phyloP scores from a whole-genome alignment of 2,888 invertebrate species.

The Gisinianus flammeolus region DNA sequence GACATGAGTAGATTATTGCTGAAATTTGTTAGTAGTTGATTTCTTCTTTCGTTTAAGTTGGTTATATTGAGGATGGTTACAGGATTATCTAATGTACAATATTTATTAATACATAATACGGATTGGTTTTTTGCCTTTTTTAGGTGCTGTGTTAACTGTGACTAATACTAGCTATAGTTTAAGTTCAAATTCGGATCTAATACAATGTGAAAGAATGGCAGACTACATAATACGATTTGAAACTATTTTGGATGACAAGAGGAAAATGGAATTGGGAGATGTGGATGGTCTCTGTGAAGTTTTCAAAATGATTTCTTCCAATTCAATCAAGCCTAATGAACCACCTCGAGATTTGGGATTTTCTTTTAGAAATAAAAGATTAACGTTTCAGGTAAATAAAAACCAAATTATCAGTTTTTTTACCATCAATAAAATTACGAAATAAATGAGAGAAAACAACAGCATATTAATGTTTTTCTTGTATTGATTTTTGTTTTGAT shows the following conservation, averaged over 20 bases:
- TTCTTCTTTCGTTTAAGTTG: too few species aligned
- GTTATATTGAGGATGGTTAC: too few species aligned
- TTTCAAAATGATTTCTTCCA: conserved; percentile 47
- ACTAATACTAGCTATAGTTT: conserved; percentile 37
- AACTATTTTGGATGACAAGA: conserved; percentile 49
- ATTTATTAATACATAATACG: too few species aligned
- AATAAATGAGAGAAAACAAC: neutral
- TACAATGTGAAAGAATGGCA: conserved; percentile 45
- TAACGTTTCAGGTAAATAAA: conserved; percentile 51
- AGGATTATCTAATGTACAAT: too few species aligned
- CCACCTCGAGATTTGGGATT: conserved; percentile 55
- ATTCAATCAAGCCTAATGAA: conserved; percentile 50
- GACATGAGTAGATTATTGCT: too few species aligned
- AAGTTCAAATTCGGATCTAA: neutral
- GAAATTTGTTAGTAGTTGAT: too few species aligned
- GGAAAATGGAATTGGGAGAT: conserved; percentile 52
- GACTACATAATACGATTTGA: conserved; percentile 53
- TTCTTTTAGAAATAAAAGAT: conserved; percentile 53
- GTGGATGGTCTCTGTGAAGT: conserved; percentile 55
- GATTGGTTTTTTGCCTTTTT: too few species aligned
- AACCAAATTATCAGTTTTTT: neutral
- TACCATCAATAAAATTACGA: neutral
- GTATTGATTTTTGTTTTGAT: neutral
- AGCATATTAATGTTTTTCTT: neutral
- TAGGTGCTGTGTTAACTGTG: conserved; percentile 50